Conservation (phyloP, 2,888 invertebrate species). For the Euzophera pinguis region DNA sequence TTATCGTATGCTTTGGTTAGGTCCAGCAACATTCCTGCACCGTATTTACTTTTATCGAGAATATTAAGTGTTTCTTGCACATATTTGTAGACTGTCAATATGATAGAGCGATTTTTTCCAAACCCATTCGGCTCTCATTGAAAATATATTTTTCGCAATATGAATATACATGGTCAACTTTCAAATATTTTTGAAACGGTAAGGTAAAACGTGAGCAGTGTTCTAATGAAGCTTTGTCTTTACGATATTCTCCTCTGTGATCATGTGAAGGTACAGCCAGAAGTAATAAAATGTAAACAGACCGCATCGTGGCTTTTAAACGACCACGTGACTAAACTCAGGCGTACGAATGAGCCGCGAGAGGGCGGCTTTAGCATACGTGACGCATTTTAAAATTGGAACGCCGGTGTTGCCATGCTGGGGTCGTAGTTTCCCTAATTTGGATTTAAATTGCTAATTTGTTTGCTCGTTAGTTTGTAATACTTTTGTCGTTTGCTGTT, state of each 20-base stretch:
- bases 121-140: too few relatives aligned
- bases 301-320: constrained; percentile 14
- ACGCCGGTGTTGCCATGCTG: constrained; percentile 12
- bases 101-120: too few relatives aligned
- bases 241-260: background rate
- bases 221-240: background rate
- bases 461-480: constrained; percentile 2
- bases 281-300: constrained; percentile 14
- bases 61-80: too few relatives aligned
- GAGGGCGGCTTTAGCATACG: constrained; percentile 13
- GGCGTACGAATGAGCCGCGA: constrained; percentile 13
- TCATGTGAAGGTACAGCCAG: constrained; percentile 10
- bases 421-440: constrained; percentile 4
- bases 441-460: constrained; percentile 6
- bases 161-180: too few relatives aligned
- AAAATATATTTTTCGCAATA: too few relatives aligned
- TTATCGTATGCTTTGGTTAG: too few relatives aligned
- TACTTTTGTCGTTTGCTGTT: constrained; percentile 5
- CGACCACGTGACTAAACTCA: constrained; percentile 14
- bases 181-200: too few relatives aligned
- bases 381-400: constrained; percentile 18
- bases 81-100: too few relatives aligned
- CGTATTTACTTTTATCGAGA: too few relatives aligned
- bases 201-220: too few relatives aligned
- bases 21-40: too few relatives aligned